Evolutionary conservation across 2,113 vertebrate genomes (phyloP).

Genomic region (Hippocampus barbouri): DNA sequence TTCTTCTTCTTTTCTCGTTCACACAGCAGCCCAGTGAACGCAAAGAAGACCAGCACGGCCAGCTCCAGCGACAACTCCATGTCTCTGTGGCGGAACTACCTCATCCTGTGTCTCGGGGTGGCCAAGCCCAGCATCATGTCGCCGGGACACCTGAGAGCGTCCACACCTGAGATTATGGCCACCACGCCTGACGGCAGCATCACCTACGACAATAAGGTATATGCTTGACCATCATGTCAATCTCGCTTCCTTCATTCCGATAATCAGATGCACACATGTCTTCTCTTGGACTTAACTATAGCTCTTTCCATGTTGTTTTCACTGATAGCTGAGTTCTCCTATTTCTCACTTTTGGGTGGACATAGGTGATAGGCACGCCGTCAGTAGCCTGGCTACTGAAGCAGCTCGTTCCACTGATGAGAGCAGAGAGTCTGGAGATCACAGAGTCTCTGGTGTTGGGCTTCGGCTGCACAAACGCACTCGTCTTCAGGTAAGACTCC

Average conservation of each 20-base stretch:
- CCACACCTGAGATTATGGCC: conserved; percentile 94
- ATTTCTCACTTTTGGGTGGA: neutral
- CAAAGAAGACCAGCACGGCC: conserved; percentile 92
- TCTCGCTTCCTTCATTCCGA: neutral
- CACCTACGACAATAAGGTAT: conserved; percentile 96
- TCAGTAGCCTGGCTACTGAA: conserved; percentile 93
- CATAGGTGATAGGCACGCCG: conserved; percentile 91
- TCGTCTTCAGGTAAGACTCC: conserved; percentile 89
- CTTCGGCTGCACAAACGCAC: conserved; percentile 94
- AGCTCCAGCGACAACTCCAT: conserved; percentile 87
- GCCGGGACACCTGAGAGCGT: conserved; percentile 90
- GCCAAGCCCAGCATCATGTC: conserved; percentile 98
- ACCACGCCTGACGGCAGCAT: conserved; percentile 93
- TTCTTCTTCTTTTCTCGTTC: neutral
- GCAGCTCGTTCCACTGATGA: conserved; percentile 96
- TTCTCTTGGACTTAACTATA: too few relatives aligned
- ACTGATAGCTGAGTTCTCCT: neutral
- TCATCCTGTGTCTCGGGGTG: conserved; percentile 95
- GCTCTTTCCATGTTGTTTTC: neutral
- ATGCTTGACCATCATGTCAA: conserved; percentile 1
- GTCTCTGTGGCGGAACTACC: conserved; percentile 96
- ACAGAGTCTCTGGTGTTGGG: conserved; percentile 95
- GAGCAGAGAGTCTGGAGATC: conserved; percentile 96
- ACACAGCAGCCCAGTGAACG: conserved; percentile 89
- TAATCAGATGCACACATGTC: neutral